phyloP scores from a whole-genome alignment of 2,888 invertebrate genomes.

The Palloptera scutellata region DNA sequence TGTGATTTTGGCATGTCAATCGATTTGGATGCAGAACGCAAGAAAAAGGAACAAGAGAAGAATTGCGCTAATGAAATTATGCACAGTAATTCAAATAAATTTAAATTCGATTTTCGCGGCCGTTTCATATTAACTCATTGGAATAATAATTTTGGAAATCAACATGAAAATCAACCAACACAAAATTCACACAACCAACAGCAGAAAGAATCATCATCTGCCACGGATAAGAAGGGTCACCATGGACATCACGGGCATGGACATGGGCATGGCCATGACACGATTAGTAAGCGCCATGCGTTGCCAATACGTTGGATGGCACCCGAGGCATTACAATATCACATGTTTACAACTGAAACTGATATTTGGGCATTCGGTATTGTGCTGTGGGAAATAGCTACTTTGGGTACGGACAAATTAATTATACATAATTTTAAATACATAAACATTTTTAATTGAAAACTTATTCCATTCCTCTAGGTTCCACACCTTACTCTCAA shows the following conservation, averaged over 20 bases:
- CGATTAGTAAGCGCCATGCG: constrained; percentile 61
- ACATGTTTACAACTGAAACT: constrained; percentile 80
- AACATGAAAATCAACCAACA: constrained; percentile 35
- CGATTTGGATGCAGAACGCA: constrained; percentile 65
- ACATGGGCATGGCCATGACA: constrained; percentile 51
- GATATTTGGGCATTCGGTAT: constrained; percentile 91
- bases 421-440: background rate
- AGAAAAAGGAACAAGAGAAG: constrained; percentile 54
- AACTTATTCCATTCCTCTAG: constrained; percentile 61
- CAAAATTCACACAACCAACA: constrained; percentile 39
- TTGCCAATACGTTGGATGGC: constrained; percentile 78
- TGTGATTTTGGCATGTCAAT: constrained; percentile 89
- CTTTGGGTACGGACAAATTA: constrained; percentile 72
- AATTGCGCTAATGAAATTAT: constrained; percentile 53
- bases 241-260: constrained; percentile 38
- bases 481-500: constrained; percentile 86
- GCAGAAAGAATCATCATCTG: constrained; percentile 33
- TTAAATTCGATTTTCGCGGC: constrained; percentile 60
- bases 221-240: constrained; percentile 43
- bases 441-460: background rate
- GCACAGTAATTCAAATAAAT: constrained; percentile 53
- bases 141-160: constrained; percentile 50
- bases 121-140: constrained; percentile 60
- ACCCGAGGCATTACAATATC: constrained; percentile 81
- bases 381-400: constrained; percentile 87